Evolutionary conservation across 2,797 vertebrate genomes (phyloP).

Genomic region (Danio choprae): DNA sequence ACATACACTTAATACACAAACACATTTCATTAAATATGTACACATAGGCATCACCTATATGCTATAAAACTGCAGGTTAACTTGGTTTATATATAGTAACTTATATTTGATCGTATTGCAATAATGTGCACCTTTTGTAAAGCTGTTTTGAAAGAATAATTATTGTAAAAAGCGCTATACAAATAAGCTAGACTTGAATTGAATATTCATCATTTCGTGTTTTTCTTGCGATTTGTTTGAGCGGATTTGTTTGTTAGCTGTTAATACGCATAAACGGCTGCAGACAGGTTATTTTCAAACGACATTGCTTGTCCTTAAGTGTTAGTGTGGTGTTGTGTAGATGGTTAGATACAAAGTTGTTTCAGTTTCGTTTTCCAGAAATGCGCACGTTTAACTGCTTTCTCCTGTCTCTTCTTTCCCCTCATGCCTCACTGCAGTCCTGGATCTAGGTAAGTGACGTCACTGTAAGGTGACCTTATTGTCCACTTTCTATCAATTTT

Average conservation of each 20-base stretch:
- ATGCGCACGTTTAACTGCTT: conserved; percentile 10
- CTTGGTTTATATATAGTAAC: too few species aligned
- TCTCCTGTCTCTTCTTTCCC: conserved; percentile 3
- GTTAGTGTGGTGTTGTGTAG: not conserved
- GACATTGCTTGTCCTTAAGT: not conserved
- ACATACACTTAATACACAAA: too few species aligned
- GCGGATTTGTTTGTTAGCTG: not conserved
- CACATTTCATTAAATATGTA: too few species aligned
- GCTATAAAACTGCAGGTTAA: too few species aligned
- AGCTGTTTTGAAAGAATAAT: too few species aligned
- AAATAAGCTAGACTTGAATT: too few species aligned
- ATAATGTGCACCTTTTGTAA: too few species aligned
- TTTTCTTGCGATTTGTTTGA: not conserved
- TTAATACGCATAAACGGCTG: too few species aligned
- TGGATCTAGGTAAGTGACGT: conserved; percentile 46
- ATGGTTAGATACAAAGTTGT: not conserved
- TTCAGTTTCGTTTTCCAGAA: conserved; percentile 52
- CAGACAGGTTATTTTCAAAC: not conserved
- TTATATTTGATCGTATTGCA: too few species aligned
- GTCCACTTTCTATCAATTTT: too few species aligned
- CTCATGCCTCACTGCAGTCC: conserved; percentile 4
- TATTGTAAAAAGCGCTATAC: too few species aligned
- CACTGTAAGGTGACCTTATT: conserved; percentile 1
- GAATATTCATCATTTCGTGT: not conserved
- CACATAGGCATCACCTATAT: too few species aligned